A percentile compares a stretch with the other conserved stretches of the same genome.
Evolutionary conservation across 2,797 vertebrate species (phyloP).

Genomic region (Poecilia picta): DNA sequence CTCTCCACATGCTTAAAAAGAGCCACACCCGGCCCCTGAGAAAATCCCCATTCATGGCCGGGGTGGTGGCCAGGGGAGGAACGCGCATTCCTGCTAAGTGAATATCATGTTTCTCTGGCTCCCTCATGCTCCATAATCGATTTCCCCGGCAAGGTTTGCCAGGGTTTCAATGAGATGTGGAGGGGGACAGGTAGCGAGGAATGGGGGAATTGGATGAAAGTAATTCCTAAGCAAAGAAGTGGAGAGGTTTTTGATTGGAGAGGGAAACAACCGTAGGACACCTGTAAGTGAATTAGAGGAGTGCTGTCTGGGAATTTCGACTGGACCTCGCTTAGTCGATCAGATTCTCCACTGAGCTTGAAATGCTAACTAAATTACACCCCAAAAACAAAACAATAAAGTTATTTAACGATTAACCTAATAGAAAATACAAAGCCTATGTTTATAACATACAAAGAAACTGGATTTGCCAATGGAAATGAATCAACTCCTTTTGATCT

Average conservation of each 20-base stretch:
- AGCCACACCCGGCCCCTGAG: constrained; percentile 54
- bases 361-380: constrained; percentile 48
- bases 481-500: constrained; percentile 41
- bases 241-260: constrained; percentile 18
- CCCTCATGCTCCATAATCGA: constrained; percentile 70
- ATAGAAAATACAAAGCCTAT: constrained; percentile 41
- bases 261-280: constrained; percentile 59
- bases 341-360: constrained; percentile 38
- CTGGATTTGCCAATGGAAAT: constrained; percentile 16
- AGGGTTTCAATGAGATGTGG: constrained; percentile 59
- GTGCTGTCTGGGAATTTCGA: constrained; percentile 61
- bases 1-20: constrained; percentile 58
- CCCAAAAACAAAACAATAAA: constrained; percentile 34
- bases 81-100: constrained; percentile 58
- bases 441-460: constrained; percentile 55
- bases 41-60: constrained; percentile 48
- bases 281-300: constrained; percentile 76
- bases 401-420: constrained; percentile 29
- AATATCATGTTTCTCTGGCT: constrained; percentile 70
- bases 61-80: constrained; percentile 53
- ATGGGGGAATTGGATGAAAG: constrained; percentile 55
- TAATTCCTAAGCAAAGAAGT: constrained; percentile 58
- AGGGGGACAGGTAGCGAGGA: constrained; percentile 68
- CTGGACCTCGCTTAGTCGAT: constrained; percentile 32
- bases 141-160: constrained; percentile 65